Evolutionary conservation across 2,113 vertebrate genomes (phyloP), one percentile per base, ranked within the genome.

Genomic region (Acrocephalus kingi): DNA sequence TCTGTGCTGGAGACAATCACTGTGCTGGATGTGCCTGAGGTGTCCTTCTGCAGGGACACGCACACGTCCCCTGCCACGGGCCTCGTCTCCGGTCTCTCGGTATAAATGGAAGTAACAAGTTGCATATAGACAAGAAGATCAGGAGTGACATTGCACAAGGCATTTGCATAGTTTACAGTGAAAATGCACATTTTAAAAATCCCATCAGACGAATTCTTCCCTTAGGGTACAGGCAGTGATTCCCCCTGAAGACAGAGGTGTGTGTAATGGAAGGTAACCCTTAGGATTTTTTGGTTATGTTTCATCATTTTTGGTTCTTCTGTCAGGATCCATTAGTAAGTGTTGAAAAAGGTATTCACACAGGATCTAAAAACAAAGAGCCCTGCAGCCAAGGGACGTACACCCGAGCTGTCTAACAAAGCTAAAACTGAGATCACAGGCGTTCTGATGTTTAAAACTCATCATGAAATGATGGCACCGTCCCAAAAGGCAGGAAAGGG

Each of bases 251-350:
- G 94, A 95, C 78, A 91, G 45, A 92, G 23, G 45, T 46, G 52
- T 94, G 78, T 77, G 93, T 81, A 89, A 76, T 58, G 31, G 81
- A 92, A 89, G 84, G 84, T 82, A 97, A 94, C 91, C 94, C 96
- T 89, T 61, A 95, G 95, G 95, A 96, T 56, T 93, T 96, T 97
- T 96, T 96, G 91, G 94, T 96, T 85, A 24, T 7, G 46, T 96
- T 96, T 97, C 84, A 95, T 95, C 84, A 79, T 79, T 96, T 95
- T 96, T 58, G 84, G 93, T 91, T 95, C 87, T 93, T 94, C 93
- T 94, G 94, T 96, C 95, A 96, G 81, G 87, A 87, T 94, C 89
- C 84, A 96, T 97, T 94, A 95, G 84, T 35, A 82, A 43, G 54
- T 75, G 41, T 58, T 94, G 71, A 28, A 91, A 93, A 84, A 94